Base-by-base conservation (phyloP, 2,888 invertebrate species). In the Polydrusus cervinus region DNA sequence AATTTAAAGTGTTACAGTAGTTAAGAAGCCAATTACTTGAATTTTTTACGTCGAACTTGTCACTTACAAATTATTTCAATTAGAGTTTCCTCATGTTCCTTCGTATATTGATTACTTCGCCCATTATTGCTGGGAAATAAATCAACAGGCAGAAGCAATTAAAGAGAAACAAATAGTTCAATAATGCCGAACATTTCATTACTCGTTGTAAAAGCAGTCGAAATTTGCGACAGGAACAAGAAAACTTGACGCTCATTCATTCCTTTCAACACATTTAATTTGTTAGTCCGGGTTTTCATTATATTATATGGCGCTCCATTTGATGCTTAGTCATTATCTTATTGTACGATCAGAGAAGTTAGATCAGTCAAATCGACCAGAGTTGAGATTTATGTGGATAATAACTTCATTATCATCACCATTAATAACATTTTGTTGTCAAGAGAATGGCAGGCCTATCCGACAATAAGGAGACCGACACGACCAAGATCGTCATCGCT, bases 31-130 rank as follows among this genome's bases (percentile, higher is more conserved):
- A 6, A 3, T 16, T 49, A 13, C 10, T 1, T 1, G 34, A 34
- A 34, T 8, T 1, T 10, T 34, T 34, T 34, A 34, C 34, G 34
- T 34, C 8, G 38, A 6, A 14, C 13, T 34, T 14, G 38, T 60
- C 9, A 38, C 57, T 60, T 60, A 60, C 57, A 60, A 60, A 60
- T 60, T 60, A 34, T 60, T 60, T 60, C 57, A 38, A 60, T 60
- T 60, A 38, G 57, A 18, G 38, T 60, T 60, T 60, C 11, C 38
- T 16, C 57, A 60, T 60, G 57, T 38, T 38, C 13, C 16, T 38
- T 38, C 38, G 18, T 1, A 34, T 60, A 38, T 60, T 38, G 16
- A 60, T 60, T 40, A 60, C 57, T 3, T 11, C 57, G 40, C 13
- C 57, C 14, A 34, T 34, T 38, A 60, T 60, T 38, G 57, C 57